These are phyloP conservation scores for Monochamus alternatus DNA, from an alignment of 2,888 invertebrate species.

Conservation along the genomic window DNA sequence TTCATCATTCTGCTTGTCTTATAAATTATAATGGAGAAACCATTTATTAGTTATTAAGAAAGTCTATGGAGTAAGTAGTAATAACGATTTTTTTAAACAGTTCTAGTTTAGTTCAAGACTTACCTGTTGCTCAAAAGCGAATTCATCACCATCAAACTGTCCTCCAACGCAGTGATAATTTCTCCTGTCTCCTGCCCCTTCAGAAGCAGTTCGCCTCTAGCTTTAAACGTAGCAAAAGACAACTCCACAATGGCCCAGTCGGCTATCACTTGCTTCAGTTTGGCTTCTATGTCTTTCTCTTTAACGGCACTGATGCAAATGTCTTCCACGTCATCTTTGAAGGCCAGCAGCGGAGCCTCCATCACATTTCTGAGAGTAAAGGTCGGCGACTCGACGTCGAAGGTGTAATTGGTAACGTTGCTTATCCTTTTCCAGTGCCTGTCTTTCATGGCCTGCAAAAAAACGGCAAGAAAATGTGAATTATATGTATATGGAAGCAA, in stretches of 20 bases:
- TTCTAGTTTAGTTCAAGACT: too few species aligned
- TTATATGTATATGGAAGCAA: neutral
- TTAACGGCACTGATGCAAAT: conserved; percentile 92
- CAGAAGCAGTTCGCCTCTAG: conserved; percentile 85
- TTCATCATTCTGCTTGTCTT: too few species aligned
- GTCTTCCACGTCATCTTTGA: conserved; percentile 93
- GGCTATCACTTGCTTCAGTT: conserved; percentile 84
- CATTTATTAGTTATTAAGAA: too few species aligned
- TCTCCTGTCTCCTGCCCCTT: conserved; percentile 85
- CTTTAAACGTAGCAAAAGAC: conserved; percentile 83
- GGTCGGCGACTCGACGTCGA: conserved; percentile 85
- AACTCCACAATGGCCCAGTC: conserved; percentile 87
- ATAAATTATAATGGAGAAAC: too few species aligned
- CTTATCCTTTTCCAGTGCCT: conserved; percentile 73
- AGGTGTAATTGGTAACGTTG: conserved; percentile 76
- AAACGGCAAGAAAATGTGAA: neutral
- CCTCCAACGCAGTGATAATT: conserved; percentile 85
- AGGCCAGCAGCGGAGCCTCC: conserved; percentile 86
- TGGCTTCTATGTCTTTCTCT: conserved; percentile 93
- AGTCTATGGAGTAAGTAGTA: too few species aligned
- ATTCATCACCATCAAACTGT: conserved; percentile 89
- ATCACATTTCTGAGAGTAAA: conserved; percentile 87
- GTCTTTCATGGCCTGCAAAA: conserved; percentile 74
- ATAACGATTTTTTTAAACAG: too few species aligned
- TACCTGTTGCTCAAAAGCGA: conserved; percentile 81